Conservation (phyloP, 2,888 invertebrate species). For the Heliothis peltigera region DNA sequence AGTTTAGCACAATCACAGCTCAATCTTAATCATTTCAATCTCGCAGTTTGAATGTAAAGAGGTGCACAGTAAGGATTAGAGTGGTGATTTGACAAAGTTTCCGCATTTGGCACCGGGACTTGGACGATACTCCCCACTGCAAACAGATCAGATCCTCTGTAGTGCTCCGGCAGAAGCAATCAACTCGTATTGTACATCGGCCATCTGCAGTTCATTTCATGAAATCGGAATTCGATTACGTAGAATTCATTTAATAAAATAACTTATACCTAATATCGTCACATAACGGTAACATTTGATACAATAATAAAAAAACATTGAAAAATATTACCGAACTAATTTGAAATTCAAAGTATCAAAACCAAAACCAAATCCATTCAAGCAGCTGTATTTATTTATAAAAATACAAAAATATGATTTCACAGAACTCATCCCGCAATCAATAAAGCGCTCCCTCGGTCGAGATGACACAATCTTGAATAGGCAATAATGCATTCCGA, state of each 20-base stretch:
- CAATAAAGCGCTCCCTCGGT: constrained; percentile 46
- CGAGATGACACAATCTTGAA: constrained; percentile 79
- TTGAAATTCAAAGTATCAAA: background rate
- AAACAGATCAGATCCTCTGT: constrained; percentile 60
- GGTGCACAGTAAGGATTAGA: constrained; percentile 81
- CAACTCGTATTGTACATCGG: constrained; percentile 11
- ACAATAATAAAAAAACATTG: too few relatives aligned
- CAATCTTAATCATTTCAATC: constrained; percentile 87
- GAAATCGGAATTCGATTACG: constrained; percentile 1
- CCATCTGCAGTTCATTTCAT: background rate
- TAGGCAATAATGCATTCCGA: constrained; percentile 83
- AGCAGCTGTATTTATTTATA: constrained; percentile 20
- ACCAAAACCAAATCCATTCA: background rate
- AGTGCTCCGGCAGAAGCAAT: constrained; percentile 30
- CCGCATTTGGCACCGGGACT: constrained; percentile 63
- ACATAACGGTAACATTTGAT: too few relatives aligned
- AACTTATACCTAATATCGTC: too few relatives aligned
- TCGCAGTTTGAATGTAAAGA: constrained; percentile 81
- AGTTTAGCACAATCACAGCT: constrained; percentile 84
- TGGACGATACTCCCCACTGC: constrained; percentile 54
- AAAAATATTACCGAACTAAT: too few relatives aligned
- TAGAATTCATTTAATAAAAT: background rate
- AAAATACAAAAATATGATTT: constrained; percentile 17
- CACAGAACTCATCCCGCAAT: constrained; percentile 23
- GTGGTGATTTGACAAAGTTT: constrained; percentile 83